Percentiles rank a stretch among this genome's conserved stretches.
Conservation (phyloP, 2,888 invertebrate species). For the Lepas anatifera region DNA sequence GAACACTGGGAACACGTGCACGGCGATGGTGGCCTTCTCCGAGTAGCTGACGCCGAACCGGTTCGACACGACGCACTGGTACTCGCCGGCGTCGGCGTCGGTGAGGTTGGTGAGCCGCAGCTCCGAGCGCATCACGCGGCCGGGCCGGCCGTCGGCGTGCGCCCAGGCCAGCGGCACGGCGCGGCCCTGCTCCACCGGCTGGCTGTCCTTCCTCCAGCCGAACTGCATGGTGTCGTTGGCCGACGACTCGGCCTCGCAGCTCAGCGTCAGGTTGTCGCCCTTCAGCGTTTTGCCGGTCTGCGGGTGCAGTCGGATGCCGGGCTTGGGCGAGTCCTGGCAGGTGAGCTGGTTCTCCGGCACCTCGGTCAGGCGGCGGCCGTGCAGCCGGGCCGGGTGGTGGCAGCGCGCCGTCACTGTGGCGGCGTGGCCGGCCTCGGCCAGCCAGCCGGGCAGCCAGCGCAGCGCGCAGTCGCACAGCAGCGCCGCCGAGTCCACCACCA, state of each 20-base stretch:
- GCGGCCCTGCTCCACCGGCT: slow-evolving; percentile 33
- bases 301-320: slow-evolving; percentile 69
- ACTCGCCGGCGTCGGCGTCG: slow-evolving; percentile 69
- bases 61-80: slow-evolving; percentile 86
- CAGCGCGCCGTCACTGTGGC: slow-evolving; percentile 55
- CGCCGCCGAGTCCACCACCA: slow-evolving; percentile 54
- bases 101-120: slow-evolving; percentile 62
- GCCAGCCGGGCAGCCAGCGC: slow-evolving; percentile 75
- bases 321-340: slow-evolving; percentile 68
- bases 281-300: slow-evolving; percentile 55
- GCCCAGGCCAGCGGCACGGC: slow-evolving; percentile 19
- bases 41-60: slow-evolving; percentile 82
- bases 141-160: slow-evolving; percentile 22
- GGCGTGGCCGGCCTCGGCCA: slow-evolving; percentile 42
- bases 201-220: slow-evolving; percentile 79
- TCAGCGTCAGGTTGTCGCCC: slow-evolving; percentile 68
- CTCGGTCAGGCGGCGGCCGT: slow-evolving; percentile 52
- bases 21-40: slow-evolving; percentile 67
- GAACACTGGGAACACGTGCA: slow-evolving; percentile 77
- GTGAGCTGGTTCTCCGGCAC: slow-evolving; percentile 41
- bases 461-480: slow-evolving; percentile 82
- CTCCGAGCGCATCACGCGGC: slow-evolving; percentile 43
- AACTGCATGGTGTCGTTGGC: slow-evolving; percentile 62
- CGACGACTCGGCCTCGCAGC: slow-evolving; percentile 69
- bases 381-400: slow-evolving; percentile 65